Percentiles rank a stretch among this genome's conserved stretches.
Conservation (phyloP, 2,113 vertebrate species). For the Nothocercus nigrocapillus region DNA sequence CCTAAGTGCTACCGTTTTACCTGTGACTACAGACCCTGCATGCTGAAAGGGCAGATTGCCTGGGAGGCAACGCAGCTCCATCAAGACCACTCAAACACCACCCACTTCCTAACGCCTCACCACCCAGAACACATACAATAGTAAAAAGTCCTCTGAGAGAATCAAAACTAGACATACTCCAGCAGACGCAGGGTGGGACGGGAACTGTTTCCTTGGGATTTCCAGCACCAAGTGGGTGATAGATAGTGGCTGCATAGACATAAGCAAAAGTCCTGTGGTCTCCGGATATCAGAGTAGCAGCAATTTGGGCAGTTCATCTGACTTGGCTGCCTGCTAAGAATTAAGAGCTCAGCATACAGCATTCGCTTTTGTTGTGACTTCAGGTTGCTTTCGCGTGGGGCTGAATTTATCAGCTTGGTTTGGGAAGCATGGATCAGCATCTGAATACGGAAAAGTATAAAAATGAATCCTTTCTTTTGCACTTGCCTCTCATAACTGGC, state of each 20-base stretch:
- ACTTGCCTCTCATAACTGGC: background rate
- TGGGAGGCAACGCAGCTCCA: background rate
- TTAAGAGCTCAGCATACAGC: background rate
- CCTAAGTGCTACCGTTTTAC: background rate
- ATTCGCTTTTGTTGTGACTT: background rate
- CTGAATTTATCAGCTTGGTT: background rate
- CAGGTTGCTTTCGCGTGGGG: background rate
- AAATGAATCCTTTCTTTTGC: background rate
- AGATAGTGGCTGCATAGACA: background rate
- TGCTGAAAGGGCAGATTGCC: background rate
- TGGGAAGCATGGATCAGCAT: background rate
- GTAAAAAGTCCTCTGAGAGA: fast-evolving
- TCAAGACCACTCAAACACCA: background rate
- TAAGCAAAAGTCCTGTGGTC: background rate
- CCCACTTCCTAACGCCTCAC: background rate
- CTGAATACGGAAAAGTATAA: background rate
- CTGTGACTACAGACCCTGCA: background rate
- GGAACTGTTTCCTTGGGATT: background rate
- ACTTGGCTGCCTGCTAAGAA: background rate
- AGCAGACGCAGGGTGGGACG: background rate
- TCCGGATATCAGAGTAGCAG: background rate
- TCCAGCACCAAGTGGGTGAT: background rate
- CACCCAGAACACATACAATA: background rate
- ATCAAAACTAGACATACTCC: background rate
- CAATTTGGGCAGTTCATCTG: background rate